A percentile compares a stretch with the other conserved stretches of the same genome.
Conservation (phyloP, 2,888 invertebrate species). For the Ditula angustiorana region DNA sequence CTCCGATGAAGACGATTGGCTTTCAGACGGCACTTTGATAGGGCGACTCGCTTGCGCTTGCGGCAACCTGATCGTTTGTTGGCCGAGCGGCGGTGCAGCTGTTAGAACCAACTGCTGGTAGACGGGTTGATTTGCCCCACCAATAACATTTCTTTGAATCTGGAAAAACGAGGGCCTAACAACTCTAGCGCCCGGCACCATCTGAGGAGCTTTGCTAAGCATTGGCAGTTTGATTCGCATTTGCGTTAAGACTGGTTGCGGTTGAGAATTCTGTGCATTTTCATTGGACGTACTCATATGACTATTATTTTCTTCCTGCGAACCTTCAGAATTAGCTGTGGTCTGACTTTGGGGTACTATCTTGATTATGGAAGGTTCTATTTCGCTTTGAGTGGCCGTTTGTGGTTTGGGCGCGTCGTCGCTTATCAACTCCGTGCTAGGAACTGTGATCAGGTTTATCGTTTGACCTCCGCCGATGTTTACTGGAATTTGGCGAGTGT, state of each 20-base stretch:
- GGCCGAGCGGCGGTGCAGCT: constrained; percentile 76
- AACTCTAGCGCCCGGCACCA: constrained; percentile 85
- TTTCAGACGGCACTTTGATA: constrained; percentile 65
- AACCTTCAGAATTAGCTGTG: constrained; percentile 55
- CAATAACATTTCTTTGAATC: constrained; percentile 87
- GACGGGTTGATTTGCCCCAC: constrained; percentile 82
- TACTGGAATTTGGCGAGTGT: constrained; percentile 90
- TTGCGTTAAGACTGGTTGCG: constrained; percentile 79
- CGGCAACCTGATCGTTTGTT: constrained; percentile 75
- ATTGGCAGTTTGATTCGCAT: constrained; percentile 83
- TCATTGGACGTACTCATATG: constrained; percentile 60
- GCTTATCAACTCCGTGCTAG: constrained; percentile 76
- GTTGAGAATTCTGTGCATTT: constrained; percentile 59
- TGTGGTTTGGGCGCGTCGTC: constrained; percentile 74
- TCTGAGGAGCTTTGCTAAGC: constrained; percentile 82
- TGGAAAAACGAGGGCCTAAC: constrained; percentile 85
- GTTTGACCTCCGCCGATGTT: constrained; percentile 85
- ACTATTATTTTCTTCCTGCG: constrained; percentile 65
- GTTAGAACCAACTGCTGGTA: constrained; percentile 82
- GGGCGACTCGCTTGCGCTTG: constrained; percentile 62
- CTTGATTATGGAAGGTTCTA: constrained; percentile 78
- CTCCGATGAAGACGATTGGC: constrained; percentile 73
- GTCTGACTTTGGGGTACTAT: constrained; percentile 73
- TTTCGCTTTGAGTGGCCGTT: constrained; percentile 60
- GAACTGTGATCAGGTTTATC: constrained; percentile 85